Evolutionary conservation across 1,140 invertebrate species (phyloP), one percentile per base, ranked within the genome.

Genomic region (Drosophila triauraria): DNA sequence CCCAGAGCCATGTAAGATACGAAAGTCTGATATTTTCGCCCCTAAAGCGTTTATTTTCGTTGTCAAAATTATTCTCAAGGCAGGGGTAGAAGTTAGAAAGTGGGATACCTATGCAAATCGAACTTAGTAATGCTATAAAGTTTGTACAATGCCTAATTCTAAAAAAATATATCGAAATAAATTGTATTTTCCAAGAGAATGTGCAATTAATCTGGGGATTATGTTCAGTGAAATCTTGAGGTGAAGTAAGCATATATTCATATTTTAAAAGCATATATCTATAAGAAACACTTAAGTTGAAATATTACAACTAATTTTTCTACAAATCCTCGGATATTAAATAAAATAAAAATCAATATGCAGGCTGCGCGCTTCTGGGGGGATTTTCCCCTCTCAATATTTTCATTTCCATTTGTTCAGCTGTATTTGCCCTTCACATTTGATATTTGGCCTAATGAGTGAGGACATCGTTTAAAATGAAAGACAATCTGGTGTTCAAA

Each of bases 401-500:
- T 51, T 46, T 17, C 6, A 23, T 44, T 57, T 77, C 10, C 35
- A 54, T 46, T 47, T 58, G 25, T 46, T 51, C 84, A 87, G 83
- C 83, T 87, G 83, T 70, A 83, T 84, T 80, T 78, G 60, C 68
- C 35, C 60, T 63, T 75, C 63, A 56, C 20, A 54, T 80, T 80
- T 64, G 79, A 76, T 67, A 53, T 59, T 68, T n/a, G 9, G 17
- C 23, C 46, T 69, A 69, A 77, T 76, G 58, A 44, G 23, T 38
- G 27, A 42, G 40, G 32, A n/a, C 30, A 57, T 87, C 58, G 44
- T 58, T 78, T 80, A 78, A 78, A 83, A 80, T 71, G 84, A 70
- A 88, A 87, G 32, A 48, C 62, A 78, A 87, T 87, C 75, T 51
- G 23, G 27, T 38, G 13, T 20, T n/a, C 23, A 51, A 65, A 51